Percentiles rank a stretch among this genome's conserved stretches.
These are phyloP conservation scores for Hemichromis elongatus DNA, from an alignment of 2,113 vertebrate species.

Conservation along the genomic window DNA sequence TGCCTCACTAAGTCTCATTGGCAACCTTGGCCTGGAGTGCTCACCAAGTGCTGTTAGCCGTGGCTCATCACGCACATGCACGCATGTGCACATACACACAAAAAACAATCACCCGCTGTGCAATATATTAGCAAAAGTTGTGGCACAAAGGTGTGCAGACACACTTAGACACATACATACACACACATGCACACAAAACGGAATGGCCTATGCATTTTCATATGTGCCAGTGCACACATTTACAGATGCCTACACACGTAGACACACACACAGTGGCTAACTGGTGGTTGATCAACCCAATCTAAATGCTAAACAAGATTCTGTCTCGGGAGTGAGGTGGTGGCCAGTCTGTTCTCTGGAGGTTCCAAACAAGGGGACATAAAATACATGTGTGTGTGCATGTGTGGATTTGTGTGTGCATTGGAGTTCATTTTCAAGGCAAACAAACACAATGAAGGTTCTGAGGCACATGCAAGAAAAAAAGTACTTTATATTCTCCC, in stretches of 20 bases:
- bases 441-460: constrained; percentile 3
- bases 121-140: neutral
- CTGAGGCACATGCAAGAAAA: neutral
- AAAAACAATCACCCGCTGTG: neutral
- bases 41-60: constrained; percentile 50
- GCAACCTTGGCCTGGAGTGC: constrained; percentile 38
- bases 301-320: constrained; percentile 74
- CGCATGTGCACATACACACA: neutral
- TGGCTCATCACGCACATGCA: constrained; percentile 53
- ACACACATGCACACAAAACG: neutral
- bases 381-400: neutral
- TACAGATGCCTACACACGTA: neutral
- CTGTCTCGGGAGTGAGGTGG: constrained; percentile 54
- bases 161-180: neutral
- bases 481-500: neutral
- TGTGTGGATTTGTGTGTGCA: neutral
- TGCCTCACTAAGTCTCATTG: constrained; percentile 41
- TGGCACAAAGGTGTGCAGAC: neutral
- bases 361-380: constrained; percentile 44
- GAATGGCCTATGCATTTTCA: neutral
- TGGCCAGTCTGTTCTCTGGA: constrained; percentile 47
- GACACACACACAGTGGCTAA: constrained; percentile 12
- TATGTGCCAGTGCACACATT: neutral
- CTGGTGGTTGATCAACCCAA: constrained; percentile 67
- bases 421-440: neutral